A percentile compares a stretch with the other conserved stretches of the same genome.
These are phyloP conservation scores for Ctenopoma multispine DNA, from an alignment of 2,797 vertebrate species.

Conservation along the genomic window DNA sequence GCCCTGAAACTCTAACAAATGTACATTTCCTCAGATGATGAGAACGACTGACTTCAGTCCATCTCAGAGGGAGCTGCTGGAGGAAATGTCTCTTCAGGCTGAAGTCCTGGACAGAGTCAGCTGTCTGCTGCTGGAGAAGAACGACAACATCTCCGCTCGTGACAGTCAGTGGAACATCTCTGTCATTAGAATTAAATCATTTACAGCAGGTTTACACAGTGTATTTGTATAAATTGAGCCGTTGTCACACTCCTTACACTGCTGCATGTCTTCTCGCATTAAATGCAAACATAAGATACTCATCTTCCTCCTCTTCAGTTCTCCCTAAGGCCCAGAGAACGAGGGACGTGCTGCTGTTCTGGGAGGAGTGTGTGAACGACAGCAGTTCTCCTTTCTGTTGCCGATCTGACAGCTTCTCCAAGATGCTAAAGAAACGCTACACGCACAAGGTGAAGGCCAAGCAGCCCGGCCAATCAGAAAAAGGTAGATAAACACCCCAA, in stretches of 20 bases:
- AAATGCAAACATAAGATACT: too few relatives aligned
- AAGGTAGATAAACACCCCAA: constrained; percentile 79
- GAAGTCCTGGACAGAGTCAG: constrained; percentile 77
- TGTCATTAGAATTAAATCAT: too few relatives aligned
- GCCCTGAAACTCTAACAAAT: not conserved
- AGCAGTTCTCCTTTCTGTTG: constrained; percentile 84
- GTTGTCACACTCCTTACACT: too few relatives aligned
- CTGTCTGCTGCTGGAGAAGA: constrained; percentile 76
- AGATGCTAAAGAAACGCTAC: constrained; percentile 85
- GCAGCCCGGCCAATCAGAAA: constrained; percentile 90
- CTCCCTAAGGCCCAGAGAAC: constrained; percentile 84
- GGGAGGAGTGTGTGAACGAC: constrained; percentile 84
- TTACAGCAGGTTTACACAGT: not conserved
- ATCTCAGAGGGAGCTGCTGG: constrained; percentile 70
- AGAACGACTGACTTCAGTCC: constrained; percentile 60
- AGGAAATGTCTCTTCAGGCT: constrained; percentile 78
- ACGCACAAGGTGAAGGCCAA: constrained; percentile 90
- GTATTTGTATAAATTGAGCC: not conserved
- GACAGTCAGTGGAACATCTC: constrained; percentile 70
- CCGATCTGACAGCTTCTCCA: constrained; percentile 77
- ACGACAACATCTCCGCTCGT: constrained; percentile 57
- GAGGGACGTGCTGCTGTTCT: constrained; percentile 86
- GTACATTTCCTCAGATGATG: constrained; percentile 67
- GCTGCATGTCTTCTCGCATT: too few relatives aligned
- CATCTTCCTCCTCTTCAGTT: constrained; percentile 75